Evolutionary conservation across 2,888 invertebrate species (phyloP).

Genomic region (Ectobius pallidus): DNA sequence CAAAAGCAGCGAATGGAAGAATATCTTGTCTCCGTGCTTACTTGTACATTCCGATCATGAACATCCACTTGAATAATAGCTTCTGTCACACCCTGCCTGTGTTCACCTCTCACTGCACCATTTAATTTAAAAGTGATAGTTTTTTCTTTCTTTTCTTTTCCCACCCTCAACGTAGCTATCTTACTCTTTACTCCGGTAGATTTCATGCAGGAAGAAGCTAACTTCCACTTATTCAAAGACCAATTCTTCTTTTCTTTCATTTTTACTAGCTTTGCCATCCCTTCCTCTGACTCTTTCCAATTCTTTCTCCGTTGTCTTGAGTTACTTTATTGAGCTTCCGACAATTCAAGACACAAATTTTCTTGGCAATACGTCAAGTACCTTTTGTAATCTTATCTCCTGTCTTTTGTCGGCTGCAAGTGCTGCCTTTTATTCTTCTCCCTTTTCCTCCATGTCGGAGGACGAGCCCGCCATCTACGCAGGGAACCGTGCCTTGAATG

Average conservation of each 20-base stretch:
- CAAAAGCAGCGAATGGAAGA: too few species aligned
- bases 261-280: neutral
- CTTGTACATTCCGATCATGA: constrained; percentile 12
- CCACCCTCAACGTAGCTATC: neutral
- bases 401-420: neutral
- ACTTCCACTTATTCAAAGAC: constrained; percentile 38
- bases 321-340: constrained; percentile 39
- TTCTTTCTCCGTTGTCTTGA: constrained; percentile 1
- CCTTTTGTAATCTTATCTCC: constrained; percentile 16
- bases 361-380: constrained; percentile 35
- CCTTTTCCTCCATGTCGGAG: neutral
- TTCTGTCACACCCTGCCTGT: constrained; percentile 8
- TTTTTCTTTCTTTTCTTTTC: neutral
- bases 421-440: constrained; percentile 3
- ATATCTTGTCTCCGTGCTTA: neutral
- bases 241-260: constrained; percentile 32
- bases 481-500: constrained; percentile 19
- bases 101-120: neutral
- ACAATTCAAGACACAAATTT: constrained; percentile 39
- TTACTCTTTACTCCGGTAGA: neutral
- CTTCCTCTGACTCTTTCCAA: neutral
- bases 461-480: constrained; percentile 8
- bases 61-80: constrained; percentile 25
- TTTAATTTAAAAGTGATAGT: constrained; percentile 30
- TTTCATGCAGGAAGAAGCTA: constrained; percentile 29